Base-by-base conservation (phyloP, 2,888 invertebrate species). In the Protonemura montana region DNA sequence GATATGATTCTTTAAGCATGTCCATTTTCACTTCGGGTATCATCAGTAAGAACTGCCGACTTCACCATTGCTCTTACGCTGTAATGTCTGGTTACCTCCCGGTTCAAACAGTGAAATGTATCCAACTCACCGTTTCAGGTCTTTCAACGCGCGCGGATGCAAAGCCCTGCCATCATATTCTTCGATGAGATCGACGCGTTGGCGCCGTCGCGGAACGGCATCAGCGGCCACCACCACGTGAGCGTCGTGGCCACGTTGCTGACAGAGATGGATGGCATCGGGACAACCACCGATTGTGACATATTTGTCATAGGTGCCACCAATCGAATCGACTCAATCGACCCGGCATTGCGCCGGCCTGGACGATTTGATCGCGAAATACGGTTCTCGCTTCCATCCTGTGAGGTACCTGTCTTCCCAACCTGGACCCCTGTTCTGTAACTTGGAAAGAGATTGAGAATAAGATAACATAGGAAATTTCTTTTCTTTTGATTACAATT, bases 101-200 rank as follows among this genome's bases (percentile, higher is more conserved):
- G n/a, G n/a, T n/a, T n/a, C n/a, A n/a, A n/a, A n/a, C n/a, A n/a
- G n/a, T n/a, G n/a, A n/a, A n/a, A n/a, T n/a, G n/a, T n/a, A n/a
- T n/a, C n/a, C n/a, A 29, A 35, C 82, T 25, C n/a, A 82, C 0
- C n/a, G 26, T 21, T 82, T n/a, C 35, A 26, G 30, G 42, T 35
- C 6, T 29, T 82, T 25, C 29, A 10, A 25, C 42, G 82, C 82
- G 26, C 41, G 6, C 35, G 82, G 13, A 28, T 35, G 28, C 26
- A 25, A 28, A 10, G 92, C 25, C 93, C 93, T 0, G 91, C 93
- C 0, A 93, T 94, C 80, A 93, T 94, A 76, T 94, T 94, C 90
- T 93, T 94, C 90, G 94, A 94, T 89, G 94, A 94, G 89, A 92
- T 94, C 87, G 94, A 94, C 90, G 93, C 93, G 27, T 89, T 94